These are phyloP conservation scores for Drosophila prolongata DNA, from an alignment of 2,888 invertebrate genomes.

Conservation along the genomic window DNA sequence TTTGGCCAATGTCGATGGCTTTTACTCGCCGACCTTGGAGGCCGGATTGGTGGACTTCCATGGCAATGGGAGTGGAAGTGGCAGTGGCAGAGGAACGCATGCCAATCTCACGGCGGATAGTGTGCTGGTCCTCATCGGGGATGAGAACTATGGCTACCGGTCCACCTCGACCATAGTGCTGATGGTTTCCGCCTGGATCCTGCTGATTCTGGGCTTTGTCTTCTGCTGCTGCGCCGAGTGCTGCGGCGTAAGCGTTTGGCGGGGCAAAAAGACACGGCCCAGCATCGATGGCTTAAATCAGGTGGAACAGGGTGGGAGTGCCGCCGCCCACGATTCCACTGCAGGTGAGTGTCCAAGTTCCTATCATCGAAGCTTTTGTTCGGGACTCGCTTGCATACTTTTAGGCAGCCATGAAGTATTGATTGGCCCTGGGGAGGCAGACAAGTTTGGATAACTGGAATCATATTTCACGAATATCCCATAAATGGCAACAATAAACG, in stretches of 20 bases:
- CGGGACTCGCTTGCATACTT: conserved; percentile 57
- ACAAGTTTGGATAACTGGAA: conserved; percentile 19
- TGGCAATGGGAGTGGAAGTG: conserved; percentile 22
- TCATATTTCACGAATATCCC: conserved; percentile 47
- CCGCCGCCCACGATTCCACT: conserved; percentile 16
- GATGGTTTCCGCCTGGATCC: conserved; percentile 82
- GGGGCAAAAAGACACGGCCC: conserved; percentile 59
- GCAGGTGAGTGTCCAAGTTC: conserved; percentile 58
- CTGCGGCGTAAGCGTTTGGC: conserved; percentile 72
- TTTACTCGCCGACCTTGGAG: conserved; percentile 39
- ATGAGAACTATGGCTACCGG: conserved; percentile 63
- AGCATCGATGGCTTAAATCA: conserved; percentile 41
- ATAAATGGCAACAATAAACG: conserved; percentile 54
- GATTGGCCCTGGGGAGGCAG: conserved; percentile 14
- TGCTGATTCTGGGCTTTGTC: conserved; percentile 80
- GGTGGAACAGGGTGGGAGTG: conserved; percentile 46
- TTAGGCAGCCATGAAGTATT: conserved; percentile 58
- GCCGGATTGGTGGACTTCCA: conserved; percentile 25
- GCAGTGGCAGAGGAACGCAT: conserved; percentile 17
- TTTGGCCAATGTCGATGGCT: conserved; percentile 53
- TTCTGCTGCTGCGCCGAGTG: conserved; percentile 83
- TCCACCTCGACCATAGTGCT: conserved; percentile 79
- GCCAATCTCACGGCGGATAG: conserved; percentile 56
- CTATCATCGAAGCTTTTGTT: conserved; percentile 23
- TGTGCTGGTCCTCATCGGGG: conserved; percentile 70